Percentiles rank a stretch among this genome's conserved stretches.
Evolutionary conservation across 2,113 vertebrate species (phyloP).

Genomic region (Neofelis nebulosa): DNA sequence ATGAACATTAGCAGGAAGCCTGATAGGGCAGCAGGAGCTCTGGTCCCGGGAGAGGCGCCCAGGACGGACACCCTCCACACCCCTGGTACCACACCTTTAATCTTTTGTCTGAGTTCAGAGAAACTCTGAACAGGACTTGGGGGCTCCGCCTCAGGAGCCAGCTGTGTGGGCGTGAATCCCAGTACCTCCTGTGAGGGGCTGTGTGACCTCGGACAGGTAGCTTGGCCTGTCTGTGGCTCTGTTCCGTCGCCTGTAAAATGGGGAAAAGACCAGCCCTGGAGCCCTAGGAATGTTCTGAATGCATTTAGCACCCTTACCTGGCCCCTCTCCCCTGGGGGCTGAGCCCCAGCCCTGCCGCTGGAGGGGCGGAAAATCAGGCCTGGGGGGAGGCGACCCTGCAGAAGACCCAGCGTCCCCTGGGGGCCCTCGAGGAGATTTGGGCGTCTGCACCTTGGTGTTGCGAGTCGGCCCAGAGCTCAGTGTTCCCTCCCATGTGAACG

Average conservation of each 20-base stretch:
- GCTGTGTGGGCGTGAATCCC: no score
- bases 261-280: no score
- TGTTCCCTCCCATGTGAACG: neutral
- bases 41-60: fast-evolving
- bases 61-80: fast-evolving
- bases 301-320: neutral
- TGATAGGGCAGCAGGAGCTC: neutral
- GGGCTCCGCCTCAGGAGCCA: neutral
- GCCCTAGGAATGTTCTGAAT: neutral
- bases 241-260: neutral
- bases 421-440: neutral
- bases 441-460: neutral
- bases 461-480: fast-evolving
- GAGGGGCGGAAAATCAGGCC: neutral
- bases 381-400: neutral
- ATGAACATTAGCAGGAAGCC: neutral
- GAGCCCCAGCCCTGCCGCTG: neutral
- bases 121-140: no score
- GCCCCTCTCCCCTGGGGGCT: neutral
- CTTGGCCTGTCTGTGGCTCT: neutral
- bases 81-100: fast-evolving
- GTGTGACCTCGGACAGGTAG: neutral
- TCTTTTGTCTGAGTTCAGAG: neutral
- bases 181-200: neutral
- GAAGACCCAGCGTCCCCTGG: fast-evolving